Conservation (phyloP, 2,113 vertebrate genomes). For the Anoura caudifer region DNA sequence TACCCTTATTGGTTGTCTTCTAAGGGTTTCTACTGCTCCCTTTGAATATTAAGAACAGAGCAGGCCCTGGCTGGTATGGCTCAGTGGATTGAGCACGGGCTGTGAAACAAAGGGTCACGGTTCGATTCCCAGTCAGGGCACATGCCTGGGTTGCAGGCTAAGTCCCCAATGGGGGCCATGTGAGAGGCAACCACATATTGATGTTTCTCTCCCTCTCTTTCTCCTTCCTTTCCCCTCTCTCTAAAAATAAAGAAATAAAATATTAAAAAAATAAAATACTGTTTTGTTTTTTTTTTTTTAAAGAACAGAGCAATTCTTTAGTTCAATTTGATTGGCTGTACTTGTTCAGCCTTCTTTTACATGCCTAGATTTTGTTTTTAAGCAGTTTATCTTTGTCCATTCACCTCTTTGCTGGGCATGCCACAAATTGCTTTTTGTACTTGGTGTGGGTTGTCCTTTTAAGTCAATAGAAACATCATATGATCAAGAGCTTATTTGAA, state of each 20-base stretch:
- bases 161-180: too few species aligned
- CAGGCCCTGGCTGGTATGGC: too few species aligned
- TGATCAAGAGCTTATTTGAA: slow-evolving; percentile 30
- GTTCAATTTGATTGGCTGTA: neutral
- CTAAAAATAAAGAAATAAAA: too few species aligned
- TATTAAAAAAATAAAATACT: too few species aligned
- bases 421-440: slow-evolving; percentile 44
- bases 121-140: too few species aligned
- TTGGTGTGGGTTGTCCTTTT: slow-evolving; percentile 16
- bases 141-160: too few species aligned
- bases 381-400: slow-evolving; percentile 29
- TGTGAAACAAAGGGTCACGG: too few species aligned
- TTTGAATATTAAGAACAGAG: neutral
- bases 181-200: too few species aligned
- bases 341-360: slow-evolving; percentile 5
- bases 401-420: neutral
- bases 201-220: too few species aligned
- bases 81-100: too few species aligned
- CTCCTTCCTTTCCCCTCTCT: too few species aligned
- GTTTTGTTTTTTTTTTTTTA: too few species aligned
- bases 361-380: slow-evolving; percentile 41
- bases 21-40: neutral
- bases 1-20: neutral
- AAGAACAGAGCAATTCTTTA: neutral
- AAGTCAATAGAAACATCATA: slow-evolving; percentile 50